Evolutionary conservation across 92 coral and sea anemone species (phyloP).

Genomic region (Palythoa caribaeorum): DNA sequence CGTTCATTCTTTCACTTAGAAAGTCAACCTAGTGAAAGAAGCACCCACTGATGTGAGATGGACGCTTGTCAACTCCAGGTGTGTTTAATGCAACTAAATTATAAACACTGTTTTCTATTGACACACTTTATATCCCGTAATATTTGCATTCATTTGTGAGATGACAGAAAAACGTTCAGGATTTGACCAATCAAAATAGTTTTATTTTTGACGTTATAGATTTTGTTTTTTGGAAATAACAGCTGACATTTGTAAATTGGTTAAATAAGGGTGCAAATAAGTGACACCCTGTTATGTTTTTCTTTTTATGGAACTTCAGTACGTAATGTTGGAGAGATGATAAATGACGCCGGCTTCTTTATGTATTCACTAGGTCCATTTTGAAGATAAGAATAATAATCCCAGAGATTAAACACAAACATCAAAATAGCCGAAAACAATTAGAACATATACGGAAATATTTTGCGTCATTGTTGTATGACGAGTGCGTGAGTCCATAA

Average conservation of each 20-base stretch:
- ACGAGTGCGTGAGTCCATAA: too few species aligned
- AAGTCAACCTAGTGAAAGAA: background rate
- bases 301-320: background rate
- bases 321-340: background rate
- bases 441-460: background rate
- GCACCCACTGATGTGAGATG: background rate
- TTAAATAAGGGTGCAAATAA: background rate
- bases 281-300: background rate
- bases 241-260: constrained; percentile 2
- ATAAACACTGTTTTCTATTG: background rate
- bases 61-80: background rate
- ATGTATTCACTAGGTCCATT: too few species aligned
- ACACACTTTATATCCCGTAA: background rate
- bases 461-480: too few species aligned
- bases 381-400: too few species aligned
- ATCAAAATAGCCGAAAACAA: too few species aligned
- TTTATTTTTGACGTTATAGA: background rate
- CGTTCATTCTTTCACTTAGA: background rate
- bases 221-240: background rate
- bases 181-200: constrained; percentile 7
- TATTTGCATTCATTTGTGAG: background rate
- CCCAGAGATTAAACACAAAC: too few species aligned
- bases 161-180: too few species aligned
- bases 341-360: too few species aligned
- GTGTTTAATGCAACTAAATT: background rate